Conservation (phyloP, 2,113 vertebrate species). For the Uropsilus gracilis region DNA sequence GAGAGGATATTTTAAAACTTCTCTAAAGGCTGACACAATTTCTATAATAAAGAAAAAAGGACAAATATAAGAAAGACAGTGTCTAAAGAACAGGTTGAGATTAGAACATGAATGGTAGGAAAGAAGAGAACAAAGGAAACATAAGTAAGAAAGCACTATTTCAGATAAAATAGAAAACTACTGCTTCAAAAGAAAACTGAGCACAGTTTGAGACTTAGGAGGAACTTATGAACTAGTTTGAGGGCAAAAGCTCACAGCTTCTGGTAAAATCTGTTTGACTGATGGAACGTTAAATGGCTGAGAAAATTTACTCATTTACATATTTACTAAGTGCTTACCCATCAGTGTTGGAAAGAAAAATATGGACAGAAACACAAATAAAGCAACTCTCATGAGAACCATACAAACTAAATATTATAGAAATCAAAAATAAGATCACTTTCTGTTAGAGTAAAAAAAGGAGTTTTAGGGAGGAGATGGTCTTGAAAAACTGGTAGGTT, state of each 20-base stretch:
- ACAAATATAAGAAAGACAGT: constrained; percentile 9
- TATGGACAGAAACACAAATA: constrained; percentile 24
- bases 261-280: not conserved
- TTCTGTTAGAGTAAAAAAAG: not conserved
- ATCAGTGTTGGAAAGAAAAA: not conserved
- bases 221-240: not conserved
- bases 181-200: not conserved
- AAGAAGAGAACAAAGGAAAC: not conserved
- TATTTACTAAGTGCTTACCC: not conserved
- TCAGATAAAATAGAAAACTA: not conserved
- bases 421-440: not conserved
- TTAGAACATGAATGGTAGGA: constrained; percentile 5
- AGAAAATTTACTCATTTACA: constrained; percentile 1
- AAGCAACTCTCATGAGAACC: not conserved
- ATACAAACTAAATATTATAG: not conserved
- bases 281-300: not conserved
- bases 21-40: not conserved
- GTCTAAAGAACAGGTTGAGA: not conserved
- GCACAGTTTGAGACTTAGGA: not conserved
- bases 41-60: constrained; percentile 47
- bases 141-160: too few relatives aligned
- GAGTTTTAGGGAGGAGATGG: not conserved
- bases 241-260: not conserved
- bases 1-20: not conserved
- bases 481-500: not conserved